phyloP scores from a whole-genome alignment of 2,888 invertebrate genomes.

The Mythimna ferrago region DNA sequence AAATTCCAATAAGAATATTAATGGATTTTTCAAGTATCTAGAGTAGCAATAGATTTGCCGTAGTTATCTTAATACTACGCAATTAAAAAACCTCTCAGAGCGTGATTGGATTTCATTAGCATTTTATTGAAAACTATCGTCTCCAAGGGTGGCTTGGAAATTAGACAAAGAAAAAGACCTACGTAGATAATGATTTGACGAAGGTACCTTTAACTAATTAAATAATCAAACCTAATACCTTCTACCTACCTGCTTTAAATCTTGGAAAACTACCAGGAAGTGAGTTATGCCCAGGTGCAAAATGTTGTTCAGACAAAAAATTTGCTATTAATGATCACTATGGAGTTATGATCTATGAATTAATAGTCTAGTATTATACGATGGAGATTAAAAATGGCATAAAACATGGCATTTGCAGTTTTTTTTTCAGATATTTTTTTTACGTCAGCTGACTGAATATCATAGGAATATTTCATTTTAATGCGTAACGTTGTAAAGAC shows the following conservation, averaged over 20 bases:
- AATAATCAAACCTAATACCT: constrained; percentile 1
- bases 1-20: constrained; percentile 39
- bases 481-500: not conserved
- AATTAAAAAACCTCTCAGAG: constrained; percentile 57
- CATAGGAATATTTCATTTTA: not conserved
- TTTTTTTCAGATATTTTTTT: not conserved
- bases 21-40: constrained; percentile 41
- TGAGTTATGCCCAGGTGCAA: constrained; percentile 31
- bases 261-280: constrained; percentile 59
- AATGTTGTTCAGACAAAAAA: constrained; percentile 55
- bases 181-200: constrained; percentile 29
- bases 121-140: constrained; percentile 64
- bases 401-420: not conserved
- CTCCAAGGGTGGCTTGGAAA: constrained; percentile 40
- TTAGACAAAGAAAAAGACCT: constrained; percentile 37
- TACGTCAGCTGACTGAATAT: not conserved
- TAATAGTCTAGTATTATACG: constrained; percentile 35
- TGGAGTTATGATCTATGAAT: constrained; percentile 37
- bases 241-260: constrained; percentile 22
- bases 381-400: not conserved
- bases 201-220: constrained; percentile 8
- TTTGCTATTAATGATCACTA: constrained; percentile 43
- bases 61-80: constrained; percentile 44
- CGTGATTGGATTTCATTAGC: constrained; percentile 60
- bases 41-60: constrained; percentile 43